Evolutionary conservation across 2,113 vertebrate species (phyloP).

Genomic region (Lepisosteus oculatus): DNA sequence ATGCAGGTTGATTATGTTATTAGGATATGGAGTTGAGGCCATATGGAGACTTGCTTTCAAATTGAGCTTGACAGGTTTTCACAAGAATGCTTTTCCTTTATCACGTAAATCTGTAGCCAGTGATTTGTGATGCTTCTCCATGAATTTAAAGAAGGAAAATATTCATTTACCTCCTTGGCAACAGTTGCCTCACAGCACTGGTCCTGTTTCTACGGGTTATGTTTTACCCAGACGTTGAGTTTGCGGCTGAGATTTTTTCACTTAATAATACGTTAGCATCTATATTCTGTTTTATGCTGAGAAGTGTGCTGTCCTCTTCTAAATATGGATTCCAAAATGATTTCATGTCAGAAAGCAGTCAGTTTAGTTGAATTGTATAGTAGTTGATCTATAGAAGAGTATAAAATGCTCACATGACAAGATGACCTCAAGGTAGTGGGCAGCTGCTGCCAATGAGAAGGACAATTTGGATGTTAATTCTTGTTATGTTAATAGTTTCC

Average conservation of each 20-base stretch:
- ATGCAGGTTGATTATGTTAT: background rate
- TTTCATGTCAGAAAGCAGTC: too few relatives aligned
- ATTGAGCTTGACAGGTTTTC: constrained; percentile 4
- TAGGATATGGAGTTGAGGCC: background rate
- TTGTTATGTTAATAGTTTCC: too few relatives aligned
- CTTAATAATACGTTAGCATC: too few relatives aligned
- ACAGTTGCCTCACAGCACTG: background rate
- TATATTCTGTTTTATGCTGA: too few relatives aligned
- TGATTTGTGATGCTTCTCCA: background rate
- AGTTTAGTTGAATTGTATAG: too few relatives aligned
- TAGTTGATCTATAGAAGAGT: too few relatives aligned
- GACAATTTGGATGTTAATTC: background rate
- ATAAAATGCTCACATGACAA: background rate
- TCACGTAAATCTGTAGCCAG: background rate
- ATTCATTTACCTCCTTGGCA: background rate
- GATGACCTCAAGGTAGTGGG: background rate
- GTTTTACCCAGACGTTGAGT: too few relatives aligned
- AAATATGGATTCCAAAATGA: too few relatives aligned
- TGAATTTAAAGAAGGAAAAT: background rate
- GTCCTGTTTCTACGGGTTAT: background rate
- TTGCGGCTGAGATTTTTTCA: too few relatives aligned
- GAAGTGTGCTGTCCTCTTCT: too few relatives aligned
- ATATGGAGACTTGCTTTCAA: background rate
- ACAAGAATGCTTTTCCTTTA: constrained; percentile 3
- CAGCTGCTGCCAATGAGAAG: constrained; percentile 1